Evolutionary conservation across 2,888 invertebrate genomes (phyloP), one percentile per base, ranked within the genome.

Genomic region (Exocentrus adspersus): DNA sequence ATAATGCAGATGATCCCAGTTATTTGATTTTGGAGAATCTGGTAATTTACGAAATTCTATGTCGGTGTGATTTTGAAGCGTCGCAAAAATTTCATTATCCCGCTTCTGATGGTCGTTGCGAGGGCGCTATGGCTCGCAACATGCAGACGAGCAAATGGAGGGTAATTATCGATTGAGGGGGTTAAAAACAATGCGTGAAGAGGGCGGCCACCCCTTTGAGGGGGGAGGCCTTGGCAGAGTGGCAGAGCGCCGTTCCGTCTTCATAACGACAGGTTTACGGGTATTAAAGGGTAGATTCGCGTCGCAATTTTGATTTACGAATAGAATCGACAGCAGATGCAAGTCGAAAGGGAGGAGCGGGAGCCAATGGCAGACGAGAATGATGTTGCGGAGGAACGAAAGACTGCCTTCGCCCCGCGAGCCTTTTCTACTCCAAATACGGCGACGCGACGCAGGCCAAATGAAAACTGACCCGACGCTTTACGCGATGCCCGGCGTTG

Each of bases 291-390:
- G 77, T 77, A 76, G 75, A 75, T 72, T 74, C 73, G 73, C 75
- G 72, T 75, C 73, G 78, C 77, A 76, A 82, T 81, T 82, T 82
- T 82, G 82, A 82, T 82, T 82, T 82, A 82, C 82, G 82, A 82
- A 82, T 82, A 75, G 81, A 79, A 82, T 82, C 82, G 82, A 82
- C 82, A 82, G 80, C 80, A 77, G 78, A 80, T 80, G 79, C 81
- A 79, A 74, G 77, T 77, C 78, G 76, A 75, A 77, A 75, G 77
- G 80, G 80, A 78, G 76, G 74, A 74, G 67, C 65, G 68, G 74
- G 71, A 72, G 73, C 80, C 80, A 81, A 81, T 80, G 75, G 77
- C 75, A 73, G 71, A 69, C 71, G 69, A 70, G 76, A 75, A 76
- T 73, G 77, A 74, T 71, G 75, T 76, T 75, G 75, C 76, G 73